Percentiles rank a stretch among this genome's conserved stretches.
Conservation (phyloP, 2,113 vertebrate genomes). For the Scopus umbretta region DNA sequence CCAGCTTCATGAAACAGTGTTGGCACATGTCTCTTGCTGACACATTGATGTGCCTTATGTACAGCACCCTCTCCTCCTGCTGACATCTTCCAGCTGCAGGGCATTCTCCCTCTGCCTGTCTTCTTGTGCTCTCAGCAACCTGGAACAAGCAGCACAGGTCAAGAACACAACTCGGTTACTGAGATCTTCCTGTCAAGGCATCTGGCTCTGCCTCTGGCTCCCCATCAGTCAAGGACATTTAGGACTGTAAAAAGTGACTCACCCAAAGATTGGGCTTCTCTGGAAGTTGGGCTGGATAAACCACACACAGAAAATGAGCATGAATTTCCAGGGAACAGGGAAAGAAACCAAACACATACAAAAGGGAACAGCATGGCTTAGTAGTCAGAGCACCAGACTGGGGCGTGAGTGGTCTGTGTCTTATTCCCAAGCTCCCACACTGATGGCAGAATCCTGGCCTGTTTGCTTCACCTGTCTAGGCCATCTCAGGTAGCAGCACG, state of each 20-base stretch:
- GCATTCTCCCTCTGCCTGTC: slow-evolving; percentile 70
- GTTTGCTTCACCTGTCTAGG: not conserved
- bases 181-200: not conserved
- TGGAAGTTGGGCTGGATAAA: not conserved
- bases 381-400: not conserved
- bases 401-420: not conserved
- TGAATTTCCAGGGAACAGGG: not conserved
- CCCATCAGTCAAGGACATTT: not conserved
- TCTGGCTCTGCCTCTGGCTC: not conserved
- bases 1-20: not conserved
- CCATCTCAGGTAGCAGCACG: not conserved
- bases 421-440: not conserved
- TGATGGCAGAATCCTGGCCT: not conserved
- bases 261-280: not conserved
- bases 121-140: slow-evolving; percentile 72
- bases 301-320: not conserved
- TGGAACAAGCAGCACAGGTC: slow-evolving; percentile 36
- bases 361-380: not conserved
- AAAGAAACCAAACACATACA: not conserved
- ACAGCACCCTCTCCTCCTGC: slow-evolving; percentile 70
- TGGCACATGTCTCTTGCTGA: not conserved
- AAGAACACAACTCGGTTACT: not conserved
- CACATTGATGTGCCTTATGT: not conserved
- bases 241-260: not conserved
- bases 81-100: slow-evolving; percentile 63